Evolutionary conservation across 1,140 invertebrate genomes (phyloP).

Genomic region (Sitobion miscanthi): DNA sequence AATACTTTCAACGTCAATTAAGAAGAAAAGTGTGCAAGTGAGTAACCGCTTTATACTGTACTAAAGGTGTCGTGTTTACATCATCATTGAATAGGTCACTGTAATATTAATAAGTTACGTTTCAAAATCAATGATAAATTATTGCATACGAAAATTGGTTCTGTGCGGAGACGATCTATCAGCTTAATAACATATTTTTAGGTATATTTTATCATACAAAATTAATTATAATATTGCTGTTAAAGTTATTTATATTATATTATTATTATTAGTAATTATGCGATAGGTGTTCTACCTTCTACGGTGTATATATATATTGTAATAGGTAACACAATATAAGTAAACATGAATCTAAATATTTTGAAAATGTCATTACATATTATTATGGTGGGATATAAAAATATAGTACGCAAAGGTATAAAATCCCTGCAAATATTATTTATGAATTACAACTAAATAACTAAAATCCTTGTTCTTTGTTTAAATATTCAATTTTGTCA

Average conservation of each 20-base stretch:
- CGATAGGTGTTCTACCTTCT: too few species aligned
- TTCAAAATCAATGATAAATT: too few species aligned
- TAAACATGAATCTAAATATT: background rate
- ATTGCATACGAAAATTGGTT: too few species aligned
- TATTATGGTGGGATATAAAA: background rate
- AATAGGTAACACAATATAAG: background rate
- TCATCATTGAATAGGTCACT: too few species aligned
- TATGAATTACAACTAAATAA: background rate
- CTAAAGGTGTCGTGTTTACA: too few species aligned
- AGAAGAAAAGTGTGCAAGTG: background rate
- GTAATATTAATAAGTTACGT: too few species aligned
- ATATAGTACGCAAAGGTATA: background rate
- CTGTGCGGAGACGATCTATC: too few species aligned
- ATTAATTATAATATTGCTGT: background rate
- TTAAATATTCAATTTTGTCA: background rate
- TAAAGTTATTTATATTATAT: background rate
- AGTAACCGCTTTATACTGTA: background rate
- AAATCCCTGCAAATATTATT: accelerated
- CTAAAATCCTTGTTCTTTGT: background rate
- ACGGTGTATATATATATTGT: background rate
- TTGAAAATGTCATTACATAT: too few species aligned
- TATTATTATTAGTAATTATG: too few species aligned
- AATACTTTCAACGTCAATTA: background rate
- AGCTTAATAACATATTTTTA: too few species aligned
- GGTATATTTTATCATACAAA: too few species aligned